Base-by-base conservation (phyloP, 2,113 vertebrate species). In the Glareola pratincola region DNA sequence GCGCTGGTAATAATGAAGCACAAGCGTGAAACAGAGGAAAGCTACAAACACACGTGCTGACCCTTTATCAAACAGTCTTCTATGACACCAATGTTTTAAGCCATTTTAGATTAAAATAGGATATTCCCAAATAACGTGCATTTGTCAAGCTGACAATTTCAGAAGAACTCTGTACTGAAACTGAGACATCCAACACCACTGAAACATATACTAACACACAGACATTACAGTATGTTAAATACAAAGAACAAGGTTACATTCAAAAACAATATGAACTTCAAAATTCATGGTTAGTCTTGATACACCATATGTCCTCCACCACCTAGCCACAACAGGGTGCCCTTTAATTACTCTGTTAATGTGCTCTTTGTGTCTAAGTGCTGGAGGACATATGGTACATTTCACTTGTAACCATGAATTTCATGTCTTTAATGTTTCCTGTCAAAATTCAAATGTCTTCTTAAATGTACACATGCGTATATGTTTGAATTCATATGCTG, bases 311-410 rank as follows among this genome's bases (percentile, higher is more conserved):
- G 96, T 96, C 94, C 56, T 91, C 69, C 86, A 81, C 69, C 86
- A 97, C 96, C 95, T 97, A 96, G 73, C 76, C 97, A 87, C 96
- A 94, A 97, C 91, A 92, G 97, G 97, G 95, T 94, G 96, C 89
- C 84, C 95, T 95, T 97, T 97, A 97, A 96, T 95, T 94, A 94
- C 94, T 84, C 82, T 47, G 62, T 77, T 95, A 97, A 97, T 94
- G 94, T 91, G 79, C 47, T 94, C 91, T 94, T 92, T 95, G 81
- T 89, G 81, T 92, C 85, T 90, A 88, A 96, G 59, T 96, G 90
- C 89, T 90, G 59, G 62, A 92, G 92, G 88, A 96, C 94, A 96
- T 97, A 96, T 92, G 94, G 96, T 95, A 88, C 89, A 32, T 77
- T 94, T 94, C 89, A 94, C 59, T 80, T 90, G 59, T 73, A 96